Percentiles rank a stretch among this genome's conserved stretches.
Evolutionary conservation across 2,113 vertebrate genomes (phyloP).

Genomic region (Hydrochoerus hydrochaeris): DNA sequence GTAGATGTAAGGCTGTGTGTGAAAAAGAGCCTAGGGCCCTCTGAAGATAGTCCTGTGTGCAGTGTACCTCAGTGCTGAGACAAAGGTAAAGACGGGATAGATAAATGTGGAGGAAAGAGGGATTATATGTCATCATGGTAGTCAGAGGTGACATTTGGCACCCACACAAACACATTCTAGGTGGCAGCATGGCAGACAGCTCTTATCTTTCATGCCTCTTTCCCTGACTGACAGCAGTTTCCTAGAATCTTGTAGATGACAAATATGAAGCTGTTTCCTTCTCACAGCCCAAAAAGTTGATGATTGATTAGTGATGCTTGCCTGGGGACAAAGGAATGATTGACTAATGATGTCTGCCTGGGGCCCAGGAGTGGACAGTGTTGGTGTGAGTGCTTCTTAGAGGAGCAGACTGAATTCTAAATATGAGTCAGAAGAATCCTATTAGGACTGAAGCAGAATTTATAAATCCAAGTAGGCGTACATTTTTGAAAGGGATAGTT

Average conservation of each 20-base stretch:
- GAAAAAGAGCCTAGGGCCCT: neutral
- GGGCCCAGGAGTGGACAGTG: neutral
- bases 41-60: neutral
- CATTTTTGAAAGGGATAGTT: conserved; percentile 17
- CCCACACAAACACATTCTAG: neutral
- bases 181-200: neutral
- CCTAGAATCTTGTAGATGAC: neutral
- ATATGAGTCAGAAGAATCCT: conserved; percentile 24
- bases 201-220: neutral
- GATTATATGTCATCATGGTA: neutral
- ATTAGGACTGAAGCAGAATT: neutral
- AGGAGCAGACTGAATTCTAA: conserved; percentile 32
- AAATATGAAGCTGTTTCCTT: neutral
- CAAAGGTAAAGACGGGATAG: neutral
- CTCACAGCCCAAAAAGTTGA: neutral
- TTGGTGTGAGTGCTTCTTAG: neutral
- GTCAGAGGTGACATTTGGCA: neutral
- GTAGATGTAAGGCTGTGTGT: neutral
- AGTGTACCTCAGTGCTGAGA: neutral
- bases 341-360: conserved; percentile 56
- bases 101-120: neutral
- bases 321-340: neutral
- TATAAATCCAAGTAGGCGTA: conserved; percentile 1
- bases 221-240: neutral
- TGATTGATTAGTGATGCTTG: conserved; percentile 58